Conservation (phyloP, 2,888 invertebrate species). For the Metalampra italica region DNA sequence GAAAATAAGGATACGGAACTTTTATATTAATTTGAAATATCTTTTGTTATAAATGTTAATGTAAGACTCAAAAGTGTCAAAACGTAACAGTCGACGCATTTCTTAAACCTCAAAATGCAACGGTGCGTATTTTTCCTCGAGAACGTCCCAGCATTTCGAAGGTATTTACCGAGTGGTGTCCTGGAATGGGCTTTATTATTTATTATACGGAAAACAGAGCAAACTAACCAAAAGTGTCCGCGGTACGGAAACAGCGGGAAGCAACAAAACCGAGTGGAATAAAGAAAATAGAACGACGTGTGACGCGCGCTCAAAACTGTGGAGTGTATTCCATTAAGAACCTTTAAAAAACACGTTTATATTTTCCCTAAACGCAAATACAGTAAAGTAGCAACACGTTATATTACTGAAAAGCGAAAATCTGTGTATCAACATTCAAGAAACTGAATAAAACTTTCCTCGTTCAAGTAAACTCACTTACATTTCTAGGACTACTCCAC, state of each 20-base stretch:
- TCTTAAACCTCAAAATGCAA: constrained; percentile 22
- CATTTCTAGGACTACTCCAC: constrained; percentile 18
- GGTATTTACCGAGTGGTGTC: constrained; percentile 12
- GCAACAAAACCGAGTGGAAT: constrained; percentile 63
- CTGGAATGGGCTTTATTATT: constrained; percentile 64
- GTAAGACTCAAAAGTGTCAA: not conserved
- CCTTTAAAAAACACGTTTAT: not conserved
- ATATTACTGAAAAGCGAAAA: too few relatives aligned
- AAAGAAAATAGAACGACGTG: constrained; percentile 68
- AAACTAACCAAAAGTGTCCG: constrained; percentile 77
- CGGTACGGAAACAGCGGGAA: constrained; percentile 71
- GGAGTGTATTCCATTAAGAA: constrained; percentile 29
- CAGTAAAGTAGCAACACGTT: too few relatives aligned
- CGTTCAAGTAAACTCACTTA: not conserved
- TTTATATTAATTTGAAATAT: not conserved
- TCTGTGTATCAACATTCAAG: not conserved
- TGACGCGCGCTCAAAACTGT: constrained; percentile 46
- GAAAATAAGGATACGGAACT: not conserved
- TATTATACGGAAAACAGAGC: constrained; percentile 73
- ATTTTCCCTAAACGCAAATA: too few relatives aligned
- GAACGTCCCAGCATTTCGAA: constrained; percentile 1
- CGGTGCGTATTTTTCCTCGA: constrained; percentile 14
- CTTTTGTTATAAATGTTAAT: too few relatives aligned
- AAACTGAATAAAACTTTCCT: not conserved
- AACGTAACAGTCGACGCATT: not conserved